These are phyloP conservation scores for Psittacara wagleri DNA, from an alignment of 2,113 vertebrate species.

Conservation along the genomic window DNA sequence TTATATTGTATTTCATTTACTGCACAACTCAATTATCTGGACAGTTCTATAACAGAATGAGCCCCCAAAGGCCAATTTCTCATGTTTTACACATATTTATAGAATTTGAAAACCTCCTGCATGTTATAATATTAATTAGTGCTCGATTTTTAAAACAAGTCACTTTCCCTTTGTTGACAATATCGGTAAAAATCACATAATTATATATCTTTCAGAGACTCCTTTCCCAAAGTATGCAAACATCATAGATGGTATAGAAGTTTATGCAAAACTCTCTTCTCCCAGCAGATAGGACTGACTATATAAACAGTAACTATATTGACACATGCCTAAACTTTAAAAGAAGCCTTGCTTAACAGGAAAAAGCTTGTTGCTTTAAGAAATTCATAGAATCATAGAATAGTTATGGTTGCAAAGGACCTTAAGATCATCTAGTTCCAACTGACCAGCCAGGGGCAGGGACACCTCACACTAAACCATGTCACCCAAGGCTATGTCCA, in stretches of 20 bases:
- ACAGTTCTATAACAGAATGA: not conserved
- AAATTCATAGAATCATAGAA: not conserved
- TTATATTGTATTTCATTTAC: conserved; percentile 24
- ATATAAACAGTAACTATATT: not conserved
- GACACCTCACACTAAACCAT: too few relatives aligned
- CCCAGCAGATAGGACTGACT: not conserved
- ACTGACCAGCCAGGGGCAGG: too few relatives aligned
- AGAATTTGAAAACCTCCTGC: not conserved
- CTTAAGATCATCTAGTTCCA: too few relatives aligned
- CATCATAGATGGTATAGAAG: not conserved
- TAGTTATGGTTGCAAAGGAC: too few relatives aligned
- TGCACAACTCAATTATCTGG: conserved; percentile 23
- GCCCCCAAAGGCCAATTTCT: conserved; percentile 7
- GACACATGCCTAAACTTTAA: not conserved
- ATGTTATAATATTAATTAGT: not conserved
- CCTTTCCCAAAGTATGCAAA: not conserved
- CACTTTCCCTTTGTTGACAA: not conserved
- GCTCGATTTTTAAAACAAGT: not conserved
- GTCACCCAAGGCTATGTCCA: too few relatives aligned
- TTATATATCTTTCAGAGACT: not conserved
- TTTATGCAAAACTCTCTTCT: not conserved
- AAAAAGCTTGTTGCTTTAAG: not conserved
- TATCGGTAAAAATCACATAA: not conserved
- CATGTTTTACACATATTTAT: not conserved
- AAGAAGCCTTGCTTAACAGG: not conserved